phyloP scores from a whole-genome alignment of 2,888 invertebrate species.

The Nemotelus nigrinus region DNA sequence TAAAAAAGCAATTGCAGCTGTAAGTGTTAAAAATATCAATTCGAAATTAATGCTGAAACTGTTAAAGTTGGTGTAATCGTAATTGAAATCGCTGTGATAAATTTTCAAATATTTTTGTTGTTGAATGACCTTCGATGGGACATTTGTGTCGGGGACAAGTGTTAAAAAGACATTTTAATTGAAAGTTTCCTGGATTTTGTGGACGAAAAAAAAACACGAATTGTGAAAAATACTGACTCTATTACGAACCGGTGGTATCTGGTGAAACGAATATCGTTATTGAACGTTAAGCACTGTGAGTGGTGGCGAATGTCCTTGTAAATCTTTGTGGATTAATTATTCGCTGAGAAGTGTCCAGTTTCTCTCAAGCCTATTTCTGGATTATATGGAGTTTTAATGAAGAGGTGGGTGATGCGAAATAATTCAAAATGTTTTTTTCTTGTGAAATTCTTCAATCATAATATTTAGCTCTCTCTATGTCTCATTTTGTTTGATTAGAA shows the following conservation, averaged over 20 bases:
- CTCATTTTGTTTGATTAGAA: no score
- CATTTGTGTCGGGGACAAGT: no score
- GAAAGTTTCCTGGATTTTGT: no score
- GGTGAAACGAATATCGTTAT: background rate
- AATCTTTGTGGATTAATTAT: constrained; percentile 16
- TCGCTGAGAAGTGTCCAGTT: background rate
- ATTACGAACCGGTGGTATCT: no score
- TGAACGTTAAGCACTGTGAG: background rate
- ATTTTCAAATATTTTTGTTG: background rate
- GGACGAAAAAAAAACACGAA: no score
- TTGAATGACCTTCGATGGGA: no score
- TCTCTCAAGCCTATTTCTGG: constrained; percentile 1
- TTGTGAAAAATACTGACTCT: no score
- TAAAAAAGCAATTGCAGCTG: constrained; percentile 1
- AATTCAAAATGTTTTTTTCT: no score
- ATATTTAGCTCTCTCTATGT: no score
- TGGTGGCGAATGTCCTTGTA: background rate
- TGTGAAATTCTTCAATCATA: no score
- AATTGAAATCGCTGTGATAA: constrained; percentile 33
- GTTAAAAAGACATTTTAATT: no score
- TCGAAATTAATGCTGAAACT: constrained; percentile 2
- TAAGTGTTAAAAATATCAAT: background rate
- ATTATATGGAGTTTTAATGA: constrained; percentile 49
- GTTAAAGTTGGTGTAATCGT: constrained; percentile 34
- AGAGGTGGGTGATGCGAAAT: constrained; percentile 43